A percentile compares a stretch with the other conserved stretches of the same genome.
Conservation (phyloP, 2,113 vertebrate species). For the Rutilus rutilus region DNA sequence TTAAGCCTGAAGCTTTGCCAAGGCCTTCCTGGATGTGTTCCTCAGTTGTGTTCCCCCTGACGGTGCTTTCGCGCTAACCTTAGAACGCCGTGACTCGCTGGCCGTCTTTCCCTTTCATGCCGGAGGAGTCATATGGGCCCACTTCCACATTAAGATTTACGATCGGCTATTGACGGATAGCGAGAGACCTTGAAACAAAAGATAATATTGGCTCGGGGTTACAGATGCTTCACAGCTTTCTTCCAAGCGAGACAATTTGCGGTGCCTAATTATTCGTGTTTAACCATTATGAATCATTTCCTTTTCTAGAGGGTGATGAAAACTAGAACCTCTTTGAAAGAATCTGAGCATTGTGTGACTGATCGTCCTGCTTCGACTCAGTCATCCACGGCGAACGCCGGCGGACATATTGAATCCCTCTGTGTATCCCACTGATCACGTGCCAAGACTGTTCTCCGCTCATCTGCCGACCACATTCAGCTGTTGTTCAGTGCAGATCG, state of each 20-base stretch:
- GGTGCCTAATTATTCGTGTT: neutral
- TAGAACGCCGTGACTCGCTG: conserved; percentile 25
- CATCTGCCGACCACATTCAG: conserved; percentile 67
- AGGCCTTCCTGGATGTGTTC: conserved; percentile 61
- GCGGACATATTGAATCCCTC: conserved; percentile 72
- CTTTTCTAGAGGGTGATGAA: conserved; percentile 17
- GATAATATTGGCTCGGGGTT: conserved; percentile 26
- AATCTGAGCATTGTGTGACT: conserved; percentile 35
- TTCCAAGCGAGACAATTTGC: neutral
- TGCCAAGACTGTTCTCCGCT: conserved; percentile 62
- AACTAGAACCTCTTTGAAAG: conserved; percentile 25
- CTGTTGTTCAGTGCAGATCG: conserved; percentile 49
- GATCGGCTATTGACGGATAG: conserved; percentile 23
- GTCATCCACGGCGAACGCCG: conserved; percentile 63
- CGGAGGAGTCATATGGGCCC: conserved; percentile 30
- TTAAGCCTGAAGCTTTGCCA: conserved; percentile 70
- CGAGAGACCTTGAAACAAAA: conserved; percentile 4
- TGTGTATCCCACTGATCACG: conserved; percentile 63
- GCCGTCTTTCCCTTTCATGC: conserved; percentile 33
- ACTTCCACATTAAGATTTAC: conserved; percentile 47
- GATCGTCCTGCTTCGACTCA: conserved; percentile 59
- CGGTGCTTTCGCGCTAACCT: conserved; percentile 44
- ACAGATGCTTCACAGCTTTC: neutral
- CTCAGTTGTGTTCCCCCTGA: conserved; percentile 51
- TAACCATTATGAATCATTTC: conserved; percentile 7